phyloP scores from a whole-genome alignment of 2,113 vertebrate genomes.

The Cyanistes caeruleus region DNA sequence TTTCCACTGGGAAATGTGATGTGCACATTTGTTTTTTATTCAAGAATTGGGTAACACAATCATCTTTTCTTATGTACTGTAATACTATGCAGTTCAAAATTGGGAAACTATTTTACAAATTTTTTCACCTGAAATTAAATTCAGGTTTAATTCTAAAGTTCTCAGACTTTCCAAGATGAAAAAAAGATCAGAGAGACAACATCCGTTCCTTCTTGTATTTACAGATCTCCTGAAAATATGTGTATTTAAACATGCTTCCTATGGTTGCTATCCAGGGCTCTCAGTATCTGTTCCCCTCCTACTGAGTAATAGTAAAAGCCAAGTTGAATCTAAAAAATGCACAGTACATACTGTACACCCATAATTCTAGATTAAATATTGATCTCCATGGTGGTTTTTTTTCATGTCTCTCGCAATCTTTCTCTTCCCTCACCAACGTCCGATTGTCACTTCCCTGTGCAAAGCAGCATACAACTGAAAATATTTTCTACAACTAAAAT shows the following conservation, averaged over 20 bases:
- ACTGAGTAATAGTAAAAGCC: conserved; percentile 61
- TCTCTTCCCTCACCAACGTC: not conserved
- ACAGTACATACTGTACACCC: conserved; percentile 54
- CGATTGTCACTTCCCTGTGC: not conserved
- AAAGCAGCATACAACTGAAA: not conserved
- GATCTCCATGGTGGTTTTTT: conserved; percentile 53
- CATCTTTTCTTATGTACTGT: not conserved
- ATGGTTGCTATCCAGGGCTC: conserved; percentile 43
- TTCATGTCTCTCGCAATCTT: not conserved
- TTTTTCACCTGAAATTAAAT: conserved; percentile 15
- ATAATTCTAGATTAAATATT: conserved; percentile 68
- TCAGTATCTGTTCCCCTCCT: conserved; percentile 52
- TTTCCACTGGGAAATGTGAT: conserved; percentile 46
- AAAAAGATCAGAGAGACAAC: not conserved
- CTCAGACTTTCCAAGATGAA: not conserved
- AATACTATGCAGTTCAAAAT: not conserved
- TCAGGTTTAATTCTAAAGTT: not conserved
- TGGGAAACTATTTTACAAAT: not conserved
- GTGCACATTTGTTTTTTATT: not conserved
- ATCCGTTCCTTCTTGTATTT: not conserved
- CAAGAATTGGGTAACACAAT: not conserved
- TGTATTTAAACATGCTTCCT: conserved; percentile 37
- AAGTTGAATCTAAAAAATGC: conserved; percentile 65
- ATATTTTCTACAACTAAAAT: not conserved
- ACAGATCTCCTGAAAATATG: conserved; percentile 31